These are phyloP conservation scores for Andrena fulva DNA, from an alignment of 2,888 invertebrate genomes.

Conservation along the genomic window DNA sequence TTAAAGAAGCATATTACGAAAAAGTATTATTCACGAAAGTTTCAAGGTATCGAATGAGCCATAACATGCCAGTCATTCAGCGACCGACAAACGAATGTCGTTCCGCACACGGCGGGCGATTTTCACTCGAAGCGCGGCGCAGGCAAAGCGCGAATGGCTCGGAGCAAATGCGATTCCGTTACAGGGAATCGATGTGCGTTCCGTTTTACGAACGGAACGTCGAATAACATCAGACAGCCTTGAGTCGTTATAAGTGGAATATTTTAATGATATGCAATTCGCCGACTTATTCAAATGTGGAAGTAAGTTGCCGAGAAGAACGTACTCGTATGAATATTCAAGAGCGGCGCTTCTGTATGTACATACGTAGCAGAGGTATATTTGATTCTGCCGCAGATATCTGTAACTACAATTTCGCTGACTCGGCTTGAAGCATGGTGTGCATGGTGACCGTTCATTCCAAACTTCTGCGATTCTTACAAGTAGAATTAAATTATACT, in stretches of 20 bases:
- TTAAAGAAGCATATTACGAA: too few relatives aligned
- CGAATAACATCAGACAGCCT: background rate
- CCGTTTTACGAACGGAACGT: background rate
- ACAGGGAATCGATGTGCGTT: background rate
- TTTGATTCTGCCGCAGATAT: conserved; percentile 46
- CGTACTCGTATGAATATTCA: conserved; percentile 62
- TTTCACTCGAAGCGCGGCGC: background rate
- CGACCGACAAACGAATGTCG: too few relatives aligned
- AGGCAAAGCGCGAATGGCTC: background rate
- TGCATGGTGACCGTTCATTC: conserved; percentile 28
- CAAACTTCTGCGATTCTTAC: conserved; percentile 55
- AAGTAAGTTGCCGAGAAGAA: conserved; percentile 53
- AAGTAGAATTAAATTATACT: conserved; percentile 19
- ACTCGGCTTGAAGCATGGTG: conserved; percentile 34
- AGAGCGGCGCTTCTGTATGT: conserved; percentile 1
- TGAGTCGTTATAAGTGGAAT: background rate
- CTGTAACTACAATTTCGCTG: conserved; percentile 40
- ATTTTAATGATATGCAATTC: conserved; percentile 39
- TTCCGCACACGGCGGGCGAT: too few relatives aligned
- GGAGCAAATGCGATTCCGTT: background rate
- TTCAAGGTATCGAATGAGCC: too few relatives aligned
- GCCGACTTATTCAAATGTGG: conserved; percentile 59
- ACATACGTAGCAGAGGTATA: conserved; percentile 6
- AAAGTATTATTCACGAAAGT: too few relatives aligned
- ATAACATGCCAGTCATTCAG: too few relatives aligned